phyloP scores from a whole-genome alignment of 2,797 vertebrate species.

The Thalassophryne amazonica region DNA sequence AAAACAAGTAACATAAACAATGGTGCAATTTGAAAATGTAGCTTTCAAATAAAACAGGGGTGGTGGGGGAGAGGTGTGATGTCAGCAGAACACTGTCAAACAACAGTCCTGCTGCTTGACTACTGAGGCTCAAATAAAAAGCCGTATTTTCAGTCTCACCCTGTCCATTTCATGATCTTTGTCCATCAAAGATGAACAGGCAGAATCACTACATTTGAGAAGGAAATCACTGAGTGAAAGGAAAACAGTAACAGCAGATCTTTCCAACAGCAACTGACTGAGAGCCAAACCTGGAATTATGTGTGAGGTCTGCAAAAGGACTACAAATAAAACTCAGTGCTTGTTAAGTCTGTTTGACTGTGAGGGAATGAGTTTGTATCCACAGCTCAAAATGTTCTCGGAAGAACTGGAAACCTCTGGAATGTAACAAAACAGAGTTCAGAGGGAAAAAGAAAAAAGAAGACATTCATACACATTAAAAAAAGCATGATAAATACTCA shows the following conservation, averaged over 20 bases:
- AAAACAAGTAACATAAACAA: conserved; percentile 43
- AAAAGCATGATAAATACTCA: conserved; percentile 52
- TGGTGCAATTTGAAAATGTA: conserved; percentile 53
- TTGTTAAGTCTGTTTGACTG: too few species aligned
- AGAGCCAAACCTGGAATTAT: neutral
- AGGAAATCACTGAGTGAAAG: neutral
- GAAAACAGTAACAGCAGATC: conserved; percentile 12
- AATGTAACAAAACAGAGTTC: neutral
- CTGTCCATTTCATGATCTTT: too few species aligned
- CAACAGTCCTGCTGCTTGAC: too few species aligned
- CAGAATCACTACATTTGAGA: too few species aligned
- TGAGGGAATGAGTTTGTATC: neutral
- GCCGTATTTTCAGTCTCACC: too few species aligned
- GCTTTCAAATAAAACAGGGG: conserved; percentile 21
- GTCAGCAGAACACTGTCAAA: too few species aligned
- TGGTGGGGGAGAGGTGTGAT: too few species aligned
- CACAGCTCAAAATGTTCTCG: conserved; percentile 8
- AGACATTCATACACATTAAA: conserved; percentile 12
- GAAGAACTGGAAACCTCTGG: conserved; percentile 21
- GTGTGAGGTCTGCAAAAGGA: too few species aligned
- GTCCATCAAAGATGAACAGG: too few species aligned
- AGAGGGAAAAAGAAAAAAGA: conserved; percentile 23
- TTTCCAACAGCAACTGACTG: conserved; percentile 4
- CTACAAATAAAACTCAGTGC: too few species aligned
- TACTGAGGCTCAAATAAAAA: too few species aligned